Percentiles rank a stretch among this genome's conserved stretches.
phyloP scores from a whole-genome alignment of 2,113 vertebrate genomes.

The Thymallus thymallus region DNA sequence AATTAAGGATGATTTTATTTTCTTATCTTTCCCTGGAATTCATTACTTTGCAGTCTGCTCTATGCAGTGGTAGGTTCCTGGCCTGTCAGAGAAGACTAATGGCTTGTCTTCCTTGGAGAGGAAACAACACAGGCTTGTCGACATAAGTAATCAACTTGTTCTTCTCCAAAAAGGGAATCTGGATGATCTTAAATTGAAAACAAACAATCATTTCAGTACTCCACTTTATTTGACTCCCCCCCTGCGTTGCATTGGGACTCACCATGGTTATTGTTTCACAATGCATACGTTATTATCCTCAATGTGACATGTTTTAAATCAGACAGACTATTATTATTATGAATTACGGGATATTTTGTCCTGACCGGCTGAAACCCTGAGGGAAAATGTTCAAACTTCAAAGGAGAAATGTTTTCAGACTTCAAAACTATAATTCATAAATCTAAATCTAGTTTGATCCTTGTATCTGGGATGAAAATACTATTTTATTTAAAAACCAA shows the following conservation, averaged over 20 bases:
- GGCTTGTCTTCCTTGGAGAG: constrained; percentile 38
- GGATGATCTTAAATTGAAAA: constrained; percentile 76
- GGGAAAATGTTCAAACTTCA: not conserved
- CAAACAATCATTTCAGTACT: constrained; percentile 74
- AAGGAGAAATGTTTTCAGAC: not conserved
- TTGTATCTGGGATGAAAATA: not conserved
- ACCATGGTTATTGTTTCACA: not conserved
- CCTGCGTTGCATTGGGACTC: not conserved
- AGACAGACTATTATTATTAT: not conserved
- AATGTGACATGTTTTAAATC: not conserved
- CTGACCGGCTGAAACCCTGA: not conserved
- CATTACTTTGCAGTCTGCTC: too few species aligned
- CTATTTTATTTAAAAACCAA: not conserved
- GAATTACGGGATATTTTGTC: not conserved
- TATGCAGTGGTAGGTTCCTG: constrained; percentile 3
- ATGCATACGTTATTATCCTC: not conserved
- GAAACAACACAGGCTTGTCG: constrained; percentile 37
- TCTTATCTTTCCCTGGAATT: constrained; percentile 30
- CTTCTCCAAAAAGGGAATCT: constrained; percentile 61
- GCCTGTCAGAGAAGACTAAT: constrained; percentile 53
- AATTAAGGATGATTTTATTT: constrained; percentile 66
- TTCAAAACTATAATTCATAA: too few species aligned
- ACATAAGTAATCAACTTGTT: constrained; percentile 64
- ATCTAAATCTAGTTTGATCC: not conserved
- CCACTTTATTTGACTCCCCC: constrained; percentile 35